A percentile compares a stretch with the other conserved stretches of the same genome.
These are phyloP conservation scores for Ormyrus labotus DNA, from an alignment of 2,888 invertebrate species.

Conservation along the genomic window DNA sequence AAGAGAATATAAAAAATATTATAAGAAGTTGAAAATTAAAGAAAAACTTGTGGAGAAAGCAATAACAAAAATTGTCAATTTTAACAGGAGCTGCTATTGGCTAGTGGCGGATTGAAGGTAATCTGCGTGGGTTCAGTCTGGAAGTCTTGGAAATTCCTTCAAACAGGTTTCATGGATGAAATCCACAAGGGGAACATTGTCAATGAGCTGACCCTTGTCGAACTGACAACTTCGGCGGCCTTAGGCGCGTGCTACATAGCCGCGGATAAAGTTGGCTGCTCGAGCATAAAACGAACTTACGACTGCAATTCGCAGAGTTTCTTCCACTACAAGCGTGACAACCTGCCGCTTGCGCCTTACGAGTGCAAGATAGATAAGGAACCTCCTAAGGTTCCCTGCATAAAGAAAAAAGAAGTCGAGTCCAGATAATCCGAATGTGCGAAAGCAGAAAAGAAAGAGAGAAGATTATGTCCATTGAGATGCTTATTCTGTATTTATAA, in stretches of 20 bases:
- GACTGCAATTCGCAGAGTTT: conserved; percentile 83
- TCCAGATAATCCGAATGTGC: conserved; percentile 36
- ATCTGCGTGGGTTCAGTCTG: conserved; percentile 97
- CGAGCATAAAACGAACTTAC: conserved; percentile 83
- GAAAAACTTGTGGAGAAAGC: no score
- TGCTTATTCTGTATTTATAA: conserved; percentile 38
- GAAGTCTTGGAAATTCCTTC: conserved; percentile 91
- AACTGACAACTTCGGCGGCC: conserved; percentile 86
- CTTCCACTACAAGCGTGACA: conserved; percentile 77
- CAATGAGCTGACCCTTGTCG: conserved; percentile 80
- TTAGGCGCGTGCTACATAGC: conserved; percentile 92
- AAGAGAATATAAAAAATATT: no score
- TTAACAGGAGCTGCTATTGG: conserved; percentile 76
- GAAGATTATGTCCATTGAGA: neutral
- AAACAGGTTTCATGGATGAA: conserved; percentile 82
- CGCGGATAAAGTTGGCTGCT: conserved; percentile 82
- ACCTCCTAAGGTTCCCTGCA: conserved; percentile 14
- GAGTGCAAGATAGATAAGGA: no score
- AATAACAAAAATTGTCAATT: no score
- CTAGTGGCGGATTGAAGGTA: conserved; percentile 82
- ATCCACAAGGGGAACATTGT: conserved; percentile 77
- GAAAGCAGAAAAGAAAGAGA: neutral
- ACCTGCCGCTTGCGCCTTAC: conserved; percentile 35
- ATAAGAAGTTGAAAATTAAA: no score
- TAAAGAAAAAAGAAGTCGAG: conserved; percentile 9